phyloP scores from a whole-genome alignment of 2,888 invertebrate species.

The Ectobius pallidus region DNA sequence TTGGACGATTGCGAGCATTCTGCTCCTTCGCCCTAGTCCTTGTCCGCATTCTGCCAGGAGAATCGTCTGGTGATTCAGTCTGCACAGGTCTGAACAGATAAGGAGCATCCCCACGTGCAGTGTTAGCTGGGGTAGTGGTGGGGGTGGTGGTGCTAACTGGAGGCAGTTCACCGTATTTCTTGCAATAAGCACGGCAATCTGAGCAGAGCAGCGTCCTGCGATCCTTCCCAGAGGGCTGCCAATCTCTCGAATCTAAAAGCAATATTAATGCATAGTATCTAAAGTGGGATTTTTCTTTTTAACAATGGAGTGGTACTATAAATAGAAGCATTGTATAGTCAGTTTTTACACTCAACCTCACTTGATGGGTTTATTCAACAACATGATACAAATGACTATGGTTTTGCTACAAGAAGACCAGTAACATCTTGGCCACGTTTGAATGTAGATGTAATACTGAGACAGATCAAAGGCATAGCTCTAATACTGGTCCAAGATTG shows the following conservation, averaged over 20 bases:
- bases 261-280: too few relatives aligned
- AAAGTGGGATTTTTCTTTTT: too few relatives aligned
- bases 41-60: slow-evolving; percentile 87
- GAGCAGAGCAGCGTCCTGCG: slow-evolving; percentile 69
- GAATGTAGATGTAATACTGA: too few relatives aligned
- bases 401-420: too few relatives aligned
- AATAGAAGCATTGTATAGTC: too few relatives aligned
- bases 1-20: slow-evolving; percentile 58
- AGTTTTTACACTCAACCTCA: too few relatives aligned
- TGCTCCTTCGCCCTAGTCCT: slow-evolving; percentile 74
- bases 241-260: slow-evolving; percentile 67
- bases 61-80: slow-evolving; percentile 50
- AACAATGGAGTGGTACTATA: too few relatives aligned
- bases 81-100: slow-evolving; percentile 62
- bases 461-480: too few relatives aligned
- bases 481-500: too few relatives aligned
- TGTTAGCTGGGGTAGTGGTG: slow-evolving; percentile 37
- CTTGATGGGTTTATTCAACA: too few relatives aligned
- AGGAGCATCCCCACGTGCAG: slow-evolving; percentile 49
- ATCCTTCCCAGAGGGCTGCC: slow-evolving; percentile 76
- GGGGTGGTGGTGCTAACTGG: slow-evolving; percentile 53
- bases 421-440: too few relatives aligned
- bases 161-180: slow-evolving; percentile 78
- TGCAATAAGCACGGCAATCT: slow-evolving; percentile 76
- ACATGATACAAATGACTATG: too few relatives aligned